These are phyloP conservation scores for Brachyalestes nurse DNA, from an alignment of 2,797 vertebrate species.

Conservation along the genomic window DNA sequence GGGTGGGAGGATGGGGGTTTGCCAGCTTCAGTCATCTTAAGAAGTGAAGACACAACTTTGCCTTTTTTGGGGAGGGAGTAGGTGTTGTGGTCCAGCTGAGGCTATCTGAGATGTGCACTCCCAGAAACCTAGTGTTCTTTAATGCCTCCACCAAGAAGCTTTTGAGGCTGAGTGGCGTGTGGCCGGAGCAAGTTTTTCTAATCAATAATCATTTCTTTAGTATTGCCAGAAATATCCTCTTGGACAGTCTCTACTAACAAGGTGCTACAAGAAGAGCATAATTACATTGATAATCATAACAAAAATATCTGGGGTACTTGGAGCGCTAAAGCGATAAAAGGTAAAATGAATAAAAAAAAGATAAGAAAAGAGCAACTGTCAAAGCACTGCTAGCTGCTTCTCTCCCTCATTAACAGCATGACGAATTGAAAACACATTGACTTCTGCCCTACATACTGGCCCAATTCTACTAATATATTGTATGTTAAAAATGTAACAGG, in stretches of 20 bases:
- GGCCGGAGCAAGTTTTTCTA: too few species aligned
- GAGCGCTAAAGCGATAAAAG: background rate
- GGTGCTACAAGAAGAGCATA: background rate
- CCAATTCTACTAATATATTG: background rate
- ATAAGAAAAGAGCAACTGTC: background rate
- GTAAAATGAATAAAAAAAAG: background rate
- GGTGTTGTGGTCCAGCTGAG: too few species aligned
- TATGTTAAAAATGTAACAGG: background rate
- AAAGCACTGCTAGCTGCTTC: background rate
- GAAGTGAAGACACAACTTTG: too few species aligned
- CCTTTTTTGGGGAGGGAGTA: too few species aligned
- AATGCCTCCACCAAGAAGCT: too few species aligned
- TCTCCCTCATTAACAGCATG: background rate
- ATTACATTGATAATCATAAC: background rate
- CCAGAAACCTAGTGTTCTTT: too few species aligned
- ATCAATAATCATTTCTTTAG: too few species aligned
- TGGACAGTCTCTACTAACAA: background rate
- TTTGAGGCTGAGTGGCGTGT: too few species aligned
- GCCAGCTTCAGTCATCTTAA: too few species aligned
- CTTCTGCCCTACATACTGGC: background rate
- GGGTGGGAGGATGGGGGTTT: too few species aligned
- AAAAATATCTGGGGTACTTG: constrained; percentile 1
- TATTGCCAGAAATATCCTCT: background rate
- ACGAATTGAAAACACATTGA: background rate
- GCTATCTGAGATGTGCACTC: too few species aligned